Evolutionary conservation across 2,797 vertebrate genomes (phyloP), one percentile per base, ranked within the genome.

Genomic region (Acipenser oxyrinchus): DNA sequence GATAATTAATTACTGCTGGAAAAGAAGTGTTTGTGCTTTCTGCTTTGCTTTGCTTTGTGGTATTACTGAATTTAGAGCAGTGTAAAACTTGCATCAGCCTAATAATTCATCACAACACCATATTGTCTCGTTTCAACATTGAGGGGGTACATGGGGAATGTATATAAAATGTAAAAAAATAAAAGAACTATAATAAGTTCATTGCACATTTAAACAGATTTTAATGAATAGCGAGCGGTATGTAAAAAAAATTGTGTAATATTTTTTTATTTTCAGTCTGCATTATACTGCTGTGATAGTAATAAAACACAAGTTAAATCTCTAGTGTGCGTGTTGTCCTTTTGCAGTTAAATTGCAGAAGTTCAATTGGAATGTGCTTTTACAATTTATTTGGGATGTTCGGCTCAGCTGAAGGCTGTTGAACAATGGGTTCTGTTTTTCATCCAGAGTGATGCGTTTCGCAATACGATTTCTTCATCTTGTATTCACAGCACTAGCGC

Each of bases 251-350:
- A 37, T 18, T 18, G 18, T 18, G 18, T 18, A 18, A 18, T 6
- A 50, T 66, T 53, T 23, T 23, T 49, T 66, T 66, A 53, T 23
- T 49, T 60, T 59, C 59, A 49, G 49, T 67, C 62, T 62, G 48
- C 51, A 70, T 48, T 61, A 55, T 58, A 55, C n/a, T 62, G 62
- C 65, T 69, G 52, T 49, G 52, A 52, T 65, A 69, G 52, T 49
- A 65, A 68, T 73, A 63, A 70, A 73, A 61, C 51, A 62, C 62
- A 62, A 66, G 66, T 68, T 23, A 53, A 50, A 55, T 51, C 62
- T 5, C 37, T 4, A 37, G 3, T 37, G 37, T 37, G 8, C 60
- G 15, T 15, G 48, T 64, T 70, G 53, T 57, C 15, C 37, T 57
- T 67, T 52, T 18, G 10, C 23, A 49, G 37, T 37, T 63, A 9